Percentiles rank a stretch among this genome's conserved stretches.
These are phyloP conservation scores for Siphlonurus alternatus DNA, from an alignment of 2,888 invertebrate genomes.

Conservation along the genomic window DNA sequence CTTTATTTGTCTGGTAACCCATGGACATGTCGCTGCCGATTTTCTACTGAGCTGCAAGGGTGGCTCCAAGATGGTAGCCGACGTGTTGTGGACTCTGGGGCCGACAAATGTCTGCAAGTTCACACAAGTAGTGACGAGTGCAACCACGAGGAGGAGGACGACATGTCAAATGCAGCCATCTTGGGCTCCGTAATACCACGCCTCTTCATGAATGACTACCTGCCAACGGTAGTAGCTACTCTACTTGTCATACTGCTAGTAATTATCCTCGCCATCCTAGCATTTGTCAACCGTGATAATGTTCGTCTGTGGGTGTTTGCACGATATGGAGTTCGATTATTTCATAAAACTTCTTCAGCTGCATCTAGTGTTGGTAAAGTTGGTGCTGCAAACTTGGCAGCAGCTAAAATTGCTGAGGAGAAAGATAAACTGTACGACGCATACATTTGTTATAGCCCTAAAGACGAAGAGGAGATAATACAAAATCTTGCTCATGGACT, in stretches of 20 bases:
- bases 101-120: not conserved
- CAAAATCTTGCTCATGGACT: conserved; percentile 66
- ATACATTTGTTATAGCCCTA: conserved; percentile 77
- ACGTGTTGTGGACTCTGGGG: conserved; percentile 62
- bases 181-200: conserved; percentile 12
- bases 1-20: conserved; percentile 53
- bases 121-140: not conserved
- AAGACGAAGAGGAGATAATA: conserved; percentile 74
- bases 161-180: not conserved
- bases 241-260: conserved; percentile 49
- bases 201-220: conserved; percentile 47
- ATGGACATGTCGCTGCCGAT: conserved; percentile 73
- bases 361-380: not conserved
- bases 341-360: conserved; percentile 21
- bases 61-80: conserved; percentile 61
- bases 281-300: conserved; percentile 62
- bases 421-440: conserved; percentile 79
- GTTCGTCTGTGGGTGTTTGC: conserved; percentile 70
- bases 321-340: conserved; percentile 60
- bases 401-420: conserved; percentile 35
- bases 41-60: conserved; percentile 53
- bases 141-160: not conserved
- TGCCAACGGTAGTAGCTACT: conserved; percentile 53
- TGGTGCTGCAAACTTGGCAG: not conserved
- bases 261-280: conserved; percentile 39